Conservation (phyloP, 2,797 vertebrate species). For the Hyperoplus lanceolatus region DNA sequence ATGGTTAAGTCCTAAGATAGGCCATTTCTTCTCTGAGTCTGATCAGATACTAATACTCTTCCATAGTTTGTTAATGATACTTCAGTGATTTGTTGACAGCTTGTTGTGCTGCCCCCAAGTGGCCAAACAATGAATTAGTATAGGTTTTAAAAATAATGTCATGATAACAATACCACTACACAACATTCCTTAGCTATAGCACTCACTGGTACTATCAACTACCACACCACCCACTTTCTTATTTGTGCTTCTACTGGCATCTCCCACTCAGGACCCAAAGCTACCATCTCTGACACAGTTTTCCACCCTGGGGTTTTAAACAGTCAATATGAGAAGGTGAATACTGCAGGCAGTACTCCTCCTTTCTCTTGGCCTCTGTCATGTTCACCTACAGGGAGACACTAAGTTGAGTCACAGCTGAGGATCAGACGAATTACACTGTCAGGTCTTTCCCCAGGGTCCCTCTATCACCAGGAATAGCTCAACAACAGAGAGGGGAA, state of each 20-base stretch:
- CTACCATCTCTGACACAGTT: background rate
- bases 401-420: conserved; percentile 60
- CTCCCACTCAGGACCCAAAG: background rate
- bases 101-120: conserved; percentile 3
- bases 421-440: conserved; percentile 11
- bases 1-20: background rate
- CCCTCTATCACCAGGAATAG: conserved; percentile 60
- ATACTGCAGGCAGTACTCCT: background rate
- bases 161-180: background rate
- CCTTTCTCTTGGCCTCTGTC: conserved; percentile 4
- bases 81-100: background rate
- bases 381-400: conserved; percentile 53
- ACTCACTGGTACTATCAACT: background rate
- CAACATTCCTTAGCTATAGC: background rate
- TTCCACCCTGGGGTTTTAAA: conserved; percentile 1
- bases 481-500: conserved; percentile 60
- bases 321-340: conserved; percentile 15
- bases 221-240: background rate
- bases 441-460: conserved; percentile 55
- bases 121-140: background rate
- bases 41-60: conserved; percentile 4
- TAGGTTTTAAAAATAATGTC: background rate
- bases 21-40: conserved; percentile 5
- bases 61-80: background rate
- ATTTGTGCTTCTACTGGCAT: too few species aligned